These are phyloP conservation scores for Podarcis raffonei DNA, from an alignment of 2,113 vertebrate genomes.

Conservation along the genomic window DNA sequence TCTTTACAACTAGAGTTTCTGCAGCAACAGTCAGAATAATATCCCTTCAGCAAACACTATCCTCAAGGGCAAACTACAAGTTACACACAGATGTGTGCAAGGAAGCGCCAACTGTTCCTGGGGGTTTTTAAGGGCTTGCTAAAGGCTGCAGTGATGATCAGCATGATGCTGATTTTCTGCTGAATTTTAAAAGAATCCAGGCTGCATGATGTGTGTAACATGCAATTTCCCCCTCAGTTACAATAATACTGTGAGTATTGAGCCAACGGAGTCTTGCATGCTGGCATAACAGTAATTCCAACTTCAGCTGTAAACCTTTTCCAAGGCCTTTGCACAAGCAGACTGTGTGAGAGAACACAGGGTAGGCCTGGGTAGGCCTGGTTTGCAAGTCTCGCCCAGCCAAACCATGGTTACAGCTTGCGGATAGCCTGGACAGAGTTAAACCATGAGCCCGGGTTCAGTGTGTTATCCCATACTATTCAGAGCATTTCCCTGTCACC, in stretches of 20 bases:
- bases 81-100: not conserved
- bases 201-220: not conserved
- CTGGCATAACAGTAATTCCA: not conserved
- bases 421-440: too few species aligned
- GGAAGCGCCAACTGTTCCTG: not conserved
- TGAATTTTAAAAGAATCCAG: not conserved
- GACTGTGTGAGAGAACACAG: too few species aligned
- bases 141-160: not conserved
- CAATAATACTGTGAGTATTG: not conserved
- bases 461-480: too few species aligned
- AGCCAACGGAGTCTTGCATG: not conserved
- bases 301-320: not conserved
- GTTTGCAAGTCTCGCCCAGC: too few species aligned
- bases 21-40: not conserved
- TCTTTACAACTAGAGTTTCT: not conserved
- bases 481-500: too few species aligned
- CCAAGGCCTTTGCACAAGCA: not conserved
- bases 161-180: not conserved
- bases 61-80: not conserved
- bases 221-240: not conserved
- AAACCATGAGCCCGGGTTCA: too few species aligned
- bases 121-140: too few species aligned
- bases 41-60: not conserved
- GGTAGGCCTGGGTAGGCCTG: too few species aligned
- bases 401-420: too few species aligned